Evolutionary conservation across 2,797 vertebrate genomes (phyloP), one percentile per base, ranked within the genome.

Genomic region (Sus cebifrons): DNA sequence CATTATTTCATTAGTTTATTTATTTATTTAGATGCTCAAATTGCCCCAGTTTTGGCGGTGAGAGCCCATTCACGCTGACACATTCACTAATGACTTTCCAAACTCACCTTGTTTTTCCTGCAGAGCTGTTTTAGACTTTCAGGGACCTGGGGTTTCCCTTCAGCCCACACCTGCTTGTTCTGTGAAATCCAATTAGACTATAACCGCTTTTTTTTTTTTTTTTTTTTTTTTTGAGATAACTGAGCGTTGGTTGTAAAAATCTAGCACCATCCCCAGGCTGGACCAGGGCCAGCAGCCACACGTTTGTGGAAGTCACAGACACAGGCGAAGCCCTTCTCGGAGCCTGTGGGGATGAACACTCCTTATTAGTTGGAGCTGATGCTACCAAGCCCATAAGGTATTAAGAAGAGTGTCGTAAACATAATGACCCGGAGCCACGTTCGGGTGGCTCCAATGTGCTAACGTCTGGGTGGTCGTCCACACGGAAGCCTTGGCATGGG

Each of bases 361-460:
- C 25, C 3, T 93, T 92, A 49, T 93, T 49, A 91, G 52, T 44
- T 87, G 36, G 62, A 89, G 18, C 40, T 78, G 86, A 86, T 78
- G 65, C 36, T 36, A 36, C 89, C 77, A 84, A 64, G 71, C 62
- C 88, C 83, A 62, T 60, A 84, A 68, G 84, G 29, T 32, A 27
- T 83, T 40, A 29, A 85, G 36, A 93, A 94, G 44, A 74, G 12
- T 29, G 32, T 60, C 73, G 49, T 54, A 67, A 79, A 17, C 23
- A 89, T 78, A 87, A 52, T 88, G 70, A 70, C 56, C 58, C 8
- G 4, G 29, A 94, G 74, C 52, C 60, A 25, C 91, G 14, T 93
- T 75, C 36, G 36, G 36, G 36, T 93, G 91, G 79, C 23, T 68
- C 5, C 15, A 56, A 18, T 56, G 4, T 68, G 65, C 27, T 87